Evolutionary conservation across 2,888 invertebrate species (phyloP), one percentile per base, ranked within the genome.

Genomic region (Hartigia nigra): DNA sequence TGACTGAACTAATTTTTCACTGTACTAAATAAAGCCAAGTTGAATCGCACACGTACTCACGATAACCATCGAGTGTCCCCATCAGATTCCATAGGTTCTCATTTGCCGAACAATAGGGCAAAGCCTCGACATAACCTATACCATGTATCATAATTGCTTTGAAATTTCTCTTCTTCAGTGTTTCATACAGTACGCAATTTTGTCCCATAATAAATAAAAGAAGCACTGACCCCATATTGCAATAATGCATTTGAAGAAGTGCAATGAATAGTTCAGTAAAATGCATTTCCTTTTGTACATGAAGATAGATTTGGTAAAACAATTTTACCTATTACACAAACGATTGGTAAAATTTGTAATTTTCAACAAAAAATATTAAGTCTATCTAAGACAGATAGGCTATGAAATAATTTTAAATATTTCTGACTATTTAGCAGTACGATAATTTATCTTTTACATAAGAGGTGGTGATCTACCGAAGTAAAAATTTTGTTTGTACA

Each of bases 1-100:
- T 55, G 55, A 55, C 55, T 79, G 55, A 79, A 79, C 74, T 69
- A 70, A 78, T 79, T 81, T 79, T 39, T 70, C 35, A n/a, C 74
- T 23, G 77, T 31, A 76, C 76, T 36, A 55, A 80, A 78, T 78
- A 69, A 77, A 77, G 70, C 76, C 69, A 77, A 70, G 76, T 32
- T 34, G 76, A 69, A 35, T 55, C 69, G 77, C 72, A 72, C 55
- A 70, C 72, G 31, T 37, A 34, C 75, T 77, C 55, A 34, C 31
- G 32, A 55, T 74, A 55, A 72, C 76, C 70, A 37, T 35, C 69
- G 35, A 76, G 70, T 55, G 76, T 77, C 81, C 81, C 79, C 81
- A 77, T 77, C 55, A 55, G 55, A 55, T 55, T 55, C 72, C 72
- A 72, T 72, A 23, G 72, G 72, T 31, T 34, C 12, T 12, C 72